Evolutionary conservation across 2,888 invertebrate species (phyloP).

Genomic region (Drosophila macrospina): DNA sequence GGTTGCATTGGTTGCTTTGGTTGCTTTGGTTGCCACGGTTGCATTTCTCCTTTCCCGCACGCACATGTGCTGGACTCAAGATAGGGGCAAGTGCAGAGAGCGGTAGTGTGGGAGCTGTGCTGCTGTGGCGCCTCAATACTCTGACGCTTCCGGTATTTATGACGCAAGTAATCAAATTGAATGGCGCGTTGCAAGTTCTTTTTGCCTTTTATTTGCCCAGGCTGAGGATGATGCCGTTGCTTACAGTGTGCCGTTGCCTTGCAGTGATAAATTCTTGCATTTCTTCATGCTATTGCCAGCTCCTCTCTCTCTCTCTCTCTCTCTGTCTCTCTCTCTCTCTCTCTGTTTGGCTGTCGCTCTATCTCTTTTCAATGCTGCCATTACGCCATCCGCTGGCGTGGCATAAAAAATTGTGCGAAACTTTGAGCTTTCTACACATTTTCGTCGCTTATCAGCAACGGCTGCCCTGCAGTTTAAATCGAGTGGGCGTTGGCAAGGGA

Average conservation of each 20-base stretch:
- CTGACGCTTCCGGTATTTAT: constrained; percentile 80
- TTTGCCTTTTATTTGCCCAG: constrained; percentile 72
- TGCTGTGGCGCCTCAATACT: constrained; percentile 73
- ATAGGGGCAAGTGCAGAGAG: background rate
- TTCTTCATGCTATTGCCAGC: constrained; percentile 26
- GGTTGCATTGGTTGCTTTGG: background rate
- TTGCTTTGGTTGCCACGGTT: constrained; percentile 2
- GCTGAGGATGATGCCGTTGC: constrained; percentile 34
- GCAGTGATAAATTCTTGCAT: constrained; percentile 74
- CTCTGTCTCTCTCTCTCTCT: background rate
- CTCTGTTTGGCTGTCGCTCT: constrained; percentile 1
- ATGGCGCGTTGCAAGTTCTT: constrained; percentile 76
- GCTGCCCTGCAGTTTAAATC: constrained; percentile 71
- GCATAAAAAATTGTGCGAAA: constrained; percentile 78
- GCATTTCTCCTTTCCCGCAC: constrained; percentile 39
- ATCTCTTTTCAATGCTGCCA: constrained; percentile 14
- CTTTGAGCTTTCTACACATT: constrained; percentile 81
- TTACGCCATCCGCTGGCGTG: constrained; percentile 34
- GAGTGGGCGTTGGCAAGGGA: constrained; percentile 4
- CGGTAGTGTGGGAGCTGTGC: background rate
- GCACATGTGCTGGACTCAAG: constrained; percentile 57
- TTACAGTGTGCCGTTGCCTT: constrained; percentile 18
- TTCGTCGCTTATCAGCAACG: constrained; percentile 77
- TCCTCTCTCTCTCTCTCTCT: background rate
- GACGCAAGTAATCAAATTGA: constrained; percentile 82